Base-by-base conservation (phyloP, 2,888 invertebrate genomes). In the Andrena bucephala region DNA sequence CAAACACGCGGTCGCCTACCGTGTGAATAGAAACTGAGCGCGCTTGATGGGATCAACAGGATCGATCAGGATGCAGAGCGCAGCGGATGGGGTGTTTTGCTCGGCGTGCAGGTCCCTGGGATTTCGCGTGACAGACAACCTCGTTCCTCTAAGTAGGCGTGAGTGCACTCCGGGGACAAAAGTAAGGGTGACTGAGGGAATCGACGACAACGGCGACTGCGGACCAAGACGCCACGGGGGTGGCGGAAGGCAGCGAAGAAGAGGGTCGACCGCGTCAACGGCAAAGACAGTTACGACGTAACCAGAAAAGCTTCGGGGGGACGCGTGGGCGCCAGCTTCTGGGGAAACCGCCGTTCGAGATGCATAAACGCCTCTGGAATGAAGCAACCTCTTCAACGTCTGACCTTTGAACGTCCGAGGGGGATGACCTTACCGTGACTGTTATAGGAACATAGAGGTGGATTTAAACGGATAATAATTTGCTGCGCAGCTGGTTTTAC, bases 71-170 rank as follows among this genome's bases (percentile, higher is more conserved):
- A 79, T 52, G 76, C 52, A 36, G 54, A 73, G 63, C 66, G 59
- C 54, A 27, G 50, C 27, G 48, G 60, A 74, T 63, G 48, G 54
- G 63, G 74, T 71, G 81, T 78, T 82, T 74, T 70, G 71, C 50
- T 59, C 27, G 79, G 42, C 62, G 77, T 52, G 69, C 42, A 62
- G 63, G 79, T 78, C 78, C 69, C 70, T 74, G 84, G 81, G 83
- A 85, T 85, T 88, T 87, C 72, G 78, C 87, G 83, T 80, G 81
- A 79, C 81, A 85, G 85, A 85, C 89, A 89, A 89, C 83, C 79
- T 88, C 85, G 89, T 87, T 85, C 65, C 83, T 81, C 82, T 90
- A 90, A 90, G 89, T 89, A 87, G 87, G 86, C 84, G 81, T 87
- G 88, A 90, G 89, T 90, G 89, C 90, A 90, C 89, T 89, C 85